Conservation (phyloP, 53 echinoderm and acorn worm species). For the Stichopus horrens region DNA sequence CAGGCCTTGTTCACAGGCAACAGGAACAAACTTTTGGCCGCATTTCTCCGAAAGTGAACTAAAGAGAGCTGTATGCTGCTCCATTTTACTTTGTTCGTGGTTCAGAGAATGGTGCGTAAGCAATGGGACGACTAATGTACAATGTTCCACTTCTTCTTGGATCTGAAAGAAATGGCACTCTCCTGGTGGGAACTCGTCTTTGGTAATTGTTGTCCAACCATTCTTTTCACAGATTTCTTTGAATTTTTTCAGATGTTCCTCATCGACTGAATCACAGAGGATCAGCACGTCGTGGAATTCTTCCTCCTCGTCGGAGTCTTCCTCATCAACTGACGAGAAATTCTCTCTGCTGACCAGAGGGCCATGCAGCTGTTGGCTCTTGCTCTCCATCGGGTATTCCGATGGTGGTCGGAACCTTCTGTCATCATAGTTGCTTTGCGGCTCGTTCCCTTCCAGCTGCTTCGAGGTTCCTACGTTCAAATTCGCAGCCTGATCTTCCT, state of each 20-base stretch:
- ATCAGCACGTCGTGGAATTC: neutral
- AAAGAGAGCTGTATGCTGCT: slow-evolving; percentile 3
- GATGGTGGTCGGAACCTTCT: no score
- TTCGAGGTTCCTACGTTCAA: no score
- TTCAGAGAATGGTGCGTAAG: neutral
- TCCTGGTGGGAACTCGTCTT: slow-evolving; percentile 11
- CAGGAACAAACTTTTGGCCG: neutral
- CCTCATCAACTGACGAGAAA: neutral
- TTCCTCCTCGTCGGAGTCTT: slow-evolving; percentile 10
- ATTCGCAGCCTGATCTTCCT: neutral
- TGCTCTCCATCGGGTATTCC: no score
- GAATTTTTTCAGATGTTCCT: neutral
- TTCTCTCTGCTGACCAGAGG: slow-evolving; percentile 1
- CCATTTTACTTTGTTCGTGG: neutral
- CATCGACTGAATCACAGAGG: neutral
- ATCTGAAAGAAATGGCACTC: neutral
- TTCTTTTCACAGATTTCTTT: neutral
- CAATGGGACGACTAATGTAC: neutral
- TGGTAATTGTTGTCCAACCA: neutral
- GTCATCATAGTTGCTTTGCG: no score
- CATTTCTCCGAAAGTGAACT: neutral
- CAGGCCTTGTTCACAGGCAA: neutral
- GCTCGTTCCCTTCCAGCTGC: no score
- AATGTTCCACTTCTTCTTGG: neutral
- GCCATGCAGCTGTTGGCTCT: no score